Base-by-base conservation (phyloP, 2,888 invertebrate species). In the Netelia inedita region DNA sequence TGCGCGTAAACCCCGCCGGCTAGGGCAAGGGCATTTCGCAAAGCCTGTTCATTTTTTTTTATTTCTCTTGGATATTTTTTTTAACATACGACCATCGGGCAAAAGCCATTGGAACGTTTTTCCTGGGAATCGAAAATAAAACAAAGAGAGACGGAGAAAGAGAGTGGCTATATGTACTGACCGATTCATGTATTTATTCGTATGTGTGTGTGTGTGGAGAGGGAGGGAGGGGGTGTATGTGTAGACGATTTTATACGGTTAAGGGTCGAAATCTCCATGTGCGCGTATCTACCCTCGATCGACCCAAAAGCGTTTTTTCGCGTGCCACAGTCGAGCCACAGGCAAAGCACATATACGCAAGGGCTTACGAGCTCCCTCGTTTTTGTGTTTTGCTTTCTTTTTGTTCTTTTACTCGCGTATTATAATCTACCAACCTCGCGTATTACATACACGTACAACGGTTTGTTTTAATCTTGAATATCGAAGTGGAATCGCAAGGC, bases 51-150 rank as follows among this genome's bases (percentile, higher is more conserved):
- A 41, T 74, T 72, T 72, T 65, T 71, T 78, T 21, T 21, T 21
- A 9, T 35, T 19, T 28, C 16, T 19, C 46, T 21, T 19, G 28
- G 28, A 28, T 28, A 28, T 68, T 69, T 75, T 90, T 89, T 88
- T 89, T 87, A 90, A 89, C 89, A 84, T 82, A 79, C 81, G 80
- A 73, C 83, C 76, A 80, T 66, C 78, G 78, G 78, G 82, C 86
- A 87, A 85, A 89, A 86, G 88, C 85, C 87, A 87, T 86, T 85
- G 85, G 85, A 76, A 83, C 71, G 71, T 75, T 76, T 86, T 82
- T 72, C 55, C 82, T 85, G 76, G n/a, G 85, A 85, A 79, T 83
- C 79, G 75, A 75, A 79, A 86, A 85, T 73, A 73, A 73, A 78
- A 72, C 61, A 57, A 69, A n/a, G 59, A 43, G 8, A 50, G 41